Base-by-base conservation (phyloP, 2,797 vertebrate species). In the Aythya fuligula region DNA sequence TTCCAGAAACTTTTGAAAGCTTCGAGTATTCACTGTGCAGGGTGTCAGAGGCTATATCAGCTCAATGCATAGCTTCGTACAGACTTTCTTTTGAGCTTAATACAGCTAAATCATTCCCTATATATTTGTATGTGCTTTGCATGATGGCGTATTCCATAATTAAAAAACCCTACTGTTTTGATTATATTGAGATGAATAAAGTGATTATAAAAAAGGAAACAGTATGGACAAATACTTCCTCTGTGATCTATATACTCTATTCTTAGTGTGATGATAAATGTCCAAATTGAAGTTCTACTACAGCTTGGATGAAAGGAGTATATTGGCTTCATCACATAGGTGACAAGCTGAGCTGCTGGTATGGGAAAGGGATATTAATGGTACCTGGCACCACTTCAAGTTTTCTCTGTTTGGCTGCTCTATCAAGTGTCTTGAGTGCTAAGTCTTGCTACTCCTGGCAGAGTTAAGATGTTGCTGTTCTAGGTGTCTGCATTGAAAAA, bases 291-390 rank as follows among this genome's bases (percentile, higher is more conserved):
- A 66, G 57, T 89, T 64, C 43, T 90, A 39, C 57, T 87, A 3
- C 64, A 77, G 47, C 60, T 85, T 87, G 80, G 82, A 82, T 79
- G 71, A 66, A 86, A 43, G 54, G 34, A 67, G 16, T 91, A 64
- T 56, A 64, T 88, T 96, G 82, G 93, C 92, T 94, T 88, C 70
- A 86, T 91, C 91, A 85, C 43, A 30, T 58, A 82, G 53, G 66
- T 94, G 87, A 93, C 12, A 32, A 96, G 78, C 22, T 34, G 62
- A 79, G 61, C 73, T 92, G 62, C 83, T 96, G 89, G 85, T 85
- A 62, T 0, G 1, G 47, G 65, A 82, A 64, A 64, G 64, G 53
- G 67, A n/a, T 95, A 78, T 96, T 93, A 91, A 88, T 94, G 85
- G 60, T 76, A 41, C 67, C 77, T 95, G 94, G 85, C 88, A 76